phyloP scores from a whole-genome alignment of 2,888 invertebrate genomes.

The Steinernema scapterisci region DNA sequence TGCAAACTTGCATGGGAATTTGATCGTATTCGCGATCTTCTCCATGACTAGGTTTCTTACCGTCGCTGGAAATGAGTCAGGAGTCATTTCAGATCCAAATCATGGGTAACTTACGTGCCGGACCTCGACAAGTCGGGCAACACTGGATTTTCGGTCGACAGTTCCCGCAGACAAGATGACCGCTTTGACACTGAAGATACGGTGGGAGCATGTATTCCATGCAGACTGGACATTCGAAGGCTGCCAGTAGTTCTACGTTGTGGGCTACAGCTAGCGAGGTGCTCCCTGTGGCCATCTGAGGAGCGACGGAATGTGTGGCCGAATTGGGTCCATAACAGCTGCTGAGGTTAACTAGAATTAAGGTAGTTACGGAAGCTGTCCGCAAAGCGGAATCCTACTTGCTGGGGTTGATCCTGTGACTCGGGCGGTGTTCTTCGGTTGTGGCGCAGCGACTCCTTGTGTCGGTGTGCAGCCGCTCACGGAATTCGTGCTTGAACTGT shows the following conservation, averaged over 20 bases:
- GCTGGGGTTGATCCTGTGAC: conserved; percentile 11
- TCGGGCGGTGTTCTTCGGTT: conserved; percentile 16
- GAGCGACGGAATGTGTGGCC: conserved; percentile 23
- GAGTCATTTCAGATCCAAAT: not conserved
- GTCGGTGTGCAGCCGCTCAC: conserved; percentile 17
- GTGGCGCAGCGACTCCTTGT: conserved; percentile 1
- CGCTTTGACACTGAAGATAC: conserved; percentile 91
- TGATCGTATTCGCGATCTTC: conserved; percentile 95
- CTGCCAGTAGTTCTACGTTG: conserved; percentile 51
- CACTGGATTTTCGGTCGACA: conserved; percentile 94
- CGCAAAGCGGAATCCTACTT: not conserved
- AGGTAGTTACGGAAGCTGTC: not conserved
- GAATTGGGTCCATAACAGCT: not conserved
- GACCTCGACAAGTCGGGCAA: conserved; percentile 97
- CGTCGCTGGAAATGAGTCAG: conserved; percentile 74
- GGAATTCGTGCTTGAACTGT: not conserved
- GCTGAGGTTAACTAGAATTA: not conserved
- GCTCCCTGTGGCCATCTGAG: conserved; percentile 18
- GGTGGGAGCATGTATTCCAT: conserved; percentile 99
- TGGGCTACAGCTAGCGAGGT: not conserved
- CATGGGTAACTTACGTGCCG: conserved; percentile 74
- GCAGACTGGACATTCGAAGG: conserved; percentile 79
- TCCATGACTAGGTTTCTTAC: conserved; percentile 99
- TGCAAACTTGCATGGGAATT: conserved; percentile 97
- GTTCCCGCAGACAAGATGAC: conserved; percentile 95